A percentile compares a stretch with the other conserved stretches of the same genome.
Evolutionary conservation across 2,113 vertebrate species (phyloP).

Genomic region (Brachypteracias leptosomus): DNA sequence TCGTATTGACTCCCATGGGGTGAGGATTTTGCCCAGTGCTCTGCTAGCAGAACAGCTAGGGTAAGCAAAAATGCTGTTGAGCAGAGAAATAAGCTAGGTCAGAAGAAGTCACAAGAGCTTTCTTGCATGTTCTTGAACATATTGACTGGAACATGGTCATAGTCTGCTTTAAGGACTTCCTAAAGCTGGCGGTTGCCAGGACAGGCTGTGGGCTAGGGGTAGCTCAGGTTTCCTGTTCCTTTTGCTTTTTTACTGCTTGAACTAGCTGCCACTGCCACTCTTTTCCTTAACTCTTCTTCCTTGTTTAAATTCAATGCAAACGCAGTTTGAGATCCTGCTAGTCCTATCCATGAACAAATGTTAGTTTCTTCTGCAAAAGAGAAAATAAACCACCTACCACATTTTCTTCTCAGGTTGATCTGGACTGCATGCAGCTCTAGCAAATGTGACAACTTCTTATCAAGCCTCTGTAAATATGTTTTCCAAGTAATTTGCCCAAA

Average conservation of each 20-base stretch:
- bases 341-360: background rate
- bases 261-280: background rate
- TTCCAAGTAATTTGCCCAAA: background rate
- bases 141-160: background rate
- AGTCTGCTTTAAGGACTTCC: background rate
- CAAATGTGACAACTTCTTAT: background rate
- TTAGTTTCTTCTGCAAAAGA: background rate
- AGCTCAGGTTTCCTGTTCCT: background rate
- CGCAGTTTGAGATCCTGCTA: background rate
- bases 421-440: background rate
- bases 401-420: background rate
- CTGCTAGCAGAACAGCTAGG: background rate
- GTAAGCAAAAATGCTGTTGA: constrained; percentile 5
- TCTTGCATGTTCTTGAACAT: background rate
- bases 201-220: background rate
- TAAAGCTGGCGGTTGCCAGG: background rate
- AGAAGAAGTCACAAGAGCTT: background rate
- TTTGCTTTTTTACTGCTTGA: background rate
- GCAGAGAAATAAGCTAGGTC: background rate
- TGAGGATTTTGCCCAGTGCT: background rate
- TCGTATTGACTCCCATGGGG: background rate
- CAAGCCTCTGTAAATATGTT: background rate
- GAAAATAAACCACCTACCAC: background rate
- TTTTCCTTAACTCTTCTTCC: background rate
- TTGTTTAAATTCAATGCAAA: background rate